These are phyloP conservation scores for Myodes glareolus DNA, from an alignment of 2,113 vertebrate genomes.

Conservation along the genomic window DNA sequence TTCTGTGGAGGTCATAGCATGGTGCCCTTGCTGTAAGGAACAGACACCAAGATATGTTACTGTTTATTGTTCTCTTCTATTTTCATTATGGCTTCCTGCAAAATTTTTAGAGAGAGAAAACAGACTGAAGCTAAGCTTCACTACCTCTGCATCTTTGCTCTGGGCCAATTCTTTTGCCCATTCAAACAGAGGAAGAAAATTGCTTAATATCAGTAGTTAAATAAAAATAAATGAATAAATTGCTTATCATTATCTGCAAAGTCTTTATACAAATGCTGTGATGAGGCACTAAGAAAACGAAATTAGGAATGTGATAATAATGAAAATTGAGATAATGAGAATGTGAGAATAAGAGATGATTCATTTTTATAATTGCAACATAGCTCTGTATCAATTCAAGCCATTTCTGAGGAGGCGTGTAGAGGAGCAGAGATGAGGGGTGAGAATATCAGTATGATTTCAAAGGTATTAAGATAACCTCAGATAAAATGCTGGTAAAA, in stretches of 20 bases:
- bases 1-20: not conserved
- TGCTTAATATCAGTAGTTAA: constrained; percentile 25
- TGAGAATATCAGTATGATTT: constrained; percentile 50
- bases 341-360: constrained; percentile 45
- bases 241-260: constrained; percentile 9
- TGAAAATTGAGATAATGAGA: constrained; percentile 55
- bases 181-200: not conserved
- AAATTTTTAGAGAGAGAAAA: not conserved
- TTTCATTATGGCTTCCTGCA: not conserved
- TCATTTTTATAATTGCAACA: constrained; percentile 52
- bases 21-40: not conserved
- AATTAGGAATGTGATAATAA: constrained; percentile 58
- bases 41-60: not conserved
- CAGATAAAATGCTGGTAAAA: no score
- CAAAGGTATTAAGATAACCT: constrained; percentile 48
- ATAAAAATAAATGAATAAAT: constrained; percentile 51
- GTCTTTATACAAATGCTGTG: constrained; percentile 41
- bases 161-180: not conserved
- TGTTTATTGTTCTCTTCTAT: not conserved
- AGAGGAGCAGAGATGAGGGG: not conserved
- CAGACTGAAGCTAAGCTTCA: not conserved
- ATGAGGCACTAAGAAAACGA: constrained; percentile 29
- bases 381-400: constrained; percentile 47
- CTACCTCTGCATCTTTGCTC: not conserved
- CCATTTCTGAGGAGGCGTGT: not conserved